phyloP scores from a whole-genome alignment of 2,888 invertebrate species.

The Epiblema foenella region DNA sequence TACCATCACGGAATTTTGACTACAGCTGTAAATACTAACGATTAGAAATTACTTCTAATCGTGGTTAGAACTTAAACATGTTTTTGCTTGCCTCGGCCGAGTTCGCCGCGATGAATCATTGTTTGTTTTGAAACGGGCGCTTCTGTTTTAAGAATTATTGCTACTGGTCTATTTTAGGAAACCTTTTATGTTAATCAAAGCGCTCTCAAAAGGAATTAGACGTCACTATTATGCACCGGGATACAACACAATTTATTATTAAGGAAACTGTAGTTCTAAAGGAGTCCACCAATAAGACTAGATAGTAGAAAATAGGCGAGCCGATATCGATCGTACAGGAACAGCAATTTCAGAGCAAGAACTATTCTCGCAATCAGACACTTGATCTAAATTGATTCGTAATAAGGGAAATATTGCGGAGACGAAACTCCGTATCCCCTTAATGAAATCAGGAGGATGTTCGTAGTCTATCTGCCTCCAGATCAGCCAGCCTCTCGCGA shows the following conservation, averaged over 20 bases:
- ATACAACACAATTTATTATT: slow-evolving; percentile 10
- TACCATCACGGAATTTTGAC: slow-evolving; percentile 65
- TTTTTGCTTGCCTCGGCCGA: slow-evolving; percentile 28
- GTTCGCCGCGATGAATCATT: slow-evolving; percentile 42
- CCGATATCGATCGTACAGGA: slow-evolving; percentile 59
- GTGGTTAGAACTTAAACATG: slow-evolving; percentile 25
- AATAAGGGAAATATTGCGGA: slow-evolving; percentile 66
- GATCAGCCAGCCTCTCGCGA: slow-evolving; percentile 60
- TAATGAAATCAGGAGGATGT: slow-evolving; percentile 66
- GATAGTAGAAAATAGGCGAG: slow-evolving; percentile 48
- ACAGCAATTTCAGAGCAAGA: slow-evolving; percentile 63
- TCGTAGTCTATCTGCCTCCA: slow-evolving; percentile 58
- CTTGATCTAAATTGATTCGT: slow-evolving; percentile 76
- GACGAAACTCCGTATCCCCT: slow-evolving; percentile 59
- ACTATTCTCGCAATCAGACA: slow-evolving; percentile 63
- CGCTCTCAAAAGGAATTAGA: slow-evolving; percentile 43
- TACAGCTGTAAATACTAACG: slow-evolving; percentile 59
- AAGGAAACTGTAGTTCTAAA: slow-evolving; percentile 15
- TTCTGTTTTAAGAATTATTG: slow-evolving; percentile 44
- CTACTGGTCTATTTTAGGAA: slow-evolving; percentile 42
- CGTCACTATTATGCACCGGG: slow-evolving; percentile 32
- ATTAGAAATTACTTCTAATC: slow-evolving; percentile 47
- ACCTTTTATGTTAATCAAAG: slow-evolving; percentile 44
- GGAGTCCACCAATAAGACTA: slow-evolving; percentile 48
- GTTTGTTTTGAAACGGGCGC: slow-evolving; percentile 43